Percentiles rank a stretch among this genome's conserved stretches.
These are phyloP conservation scores for Erannis defoliaria DNA, from an alignment of 2,888 invertebrate genomes.

Conservation along the genomic window DNA sequence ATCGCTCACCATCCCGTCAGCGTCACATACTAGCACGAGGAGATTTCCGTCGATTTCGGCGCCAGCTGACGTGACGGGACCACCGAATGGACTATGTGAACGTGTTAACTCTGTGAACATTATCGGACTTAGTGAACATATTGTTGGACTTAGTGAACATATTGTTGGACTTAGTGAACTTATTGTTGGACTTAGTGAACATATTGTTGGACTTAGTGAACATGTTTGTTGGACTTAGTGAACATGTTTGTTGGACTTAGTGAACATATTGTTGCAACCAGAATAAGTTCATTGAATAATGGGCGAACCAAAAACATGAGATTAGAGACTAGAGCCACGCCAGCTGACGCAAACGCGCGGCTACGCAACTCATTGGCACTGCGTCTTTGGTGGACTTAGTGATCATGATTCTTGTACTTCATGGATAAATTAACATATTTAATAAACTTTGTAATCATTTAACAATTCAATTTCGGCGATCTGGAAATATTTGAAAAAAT, in stretches of 20 bases:
- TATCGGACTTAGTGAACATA: background rate
- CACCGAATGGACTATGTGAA: background rate
- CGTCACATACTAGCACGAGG: conserved; percentile 77
- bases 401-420: too few species aligned
- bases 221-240: background rate
- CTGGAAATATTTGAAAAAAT: too few species aligned
- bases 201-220: background rate
- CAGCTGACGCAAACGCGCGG: too few species aligned
- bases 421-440: too few species aligned
- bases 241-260: background rate
- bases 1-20: conserved; percentile 80
- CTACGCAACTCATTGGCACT: too few species aligned
- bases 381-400: too few species aligned
- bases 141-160: background rate
- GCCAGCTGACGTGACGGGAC: conserved; percentile 28
- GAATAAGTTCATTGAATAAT: too few species aligned
- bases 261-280: background rate
- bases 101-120: background rate
- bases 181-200: background rate
- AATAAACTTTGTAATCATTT: too few species aligned
- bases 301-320: too few species aligned
- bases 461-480: too few species aligned
- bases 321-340: too few species aligned
- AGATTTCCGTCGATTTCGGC: conserved; percentile 13
- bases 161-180: background rate